These are phyloP conservation scores for Blastobasis lacticolella DNA, from an alignment of 2,888 invertebrate genomes.

Conservation along the genomic window DNA sequence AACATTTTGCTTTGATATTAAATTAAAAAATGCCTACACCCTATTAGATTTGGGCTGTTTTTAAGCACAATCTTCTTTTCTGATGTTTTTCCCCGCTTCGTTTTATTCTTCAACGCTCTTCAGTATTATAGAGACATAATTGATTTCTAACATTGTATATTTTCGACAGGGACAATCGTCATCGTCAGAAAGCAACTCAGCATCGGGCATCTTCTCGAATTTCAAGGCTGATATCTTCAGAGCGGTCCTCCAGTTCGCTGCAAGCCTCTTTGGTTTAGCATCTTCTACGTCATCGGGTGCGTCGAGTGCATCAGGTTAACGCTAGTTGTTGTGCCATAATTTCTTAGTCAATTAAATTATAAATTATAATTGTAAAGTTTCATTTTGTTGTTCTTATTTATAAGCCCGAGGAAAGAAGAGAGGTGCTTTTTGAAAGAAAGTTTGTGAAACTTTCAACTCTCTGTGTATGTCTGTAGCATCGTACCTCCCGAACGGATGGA, in stretches of 20 bases:
- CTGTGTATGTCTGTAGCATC: too few relatives aligned
- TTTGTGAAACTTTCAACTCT: too few relatives aligned
- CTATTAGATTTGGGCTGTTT: background rate
- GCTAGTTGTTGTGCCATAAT: constrained; percentile 19
- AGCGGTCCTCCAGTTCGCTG: constrained; percentile 47
- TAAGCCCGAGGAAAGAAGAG: too few relatives aligned
- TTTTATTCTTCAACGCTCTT: too few relatives aligned
- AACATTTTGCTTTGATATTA: too few relatives aligned
- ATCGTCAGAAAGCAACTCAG: too few relatives aligned
- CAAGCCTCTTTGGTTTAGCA: constrained; percentile 43
- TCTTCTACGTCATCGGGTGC: constrained; percentile 34
- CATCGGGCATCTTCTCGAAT: constrained; percentile 26
- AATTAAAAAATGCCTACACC: too few relatives aligned
- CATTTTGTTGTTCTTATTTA: background rate
- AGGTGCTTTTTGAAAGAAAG: too few relatives aligned
- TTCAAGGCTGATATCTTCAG: constrained; percentile 52
- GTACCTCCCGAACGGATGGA: too few relatives aligned
- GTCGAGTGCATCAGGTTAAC: constrained; percentile 17
- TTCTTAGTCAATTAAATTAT: background rate
- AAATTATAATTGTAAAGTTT: background rate
- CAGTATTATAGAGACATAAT: too few relatives aligned
- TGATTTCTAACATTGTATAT: too few relatives aligned
- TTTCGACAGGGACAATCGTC: too few relatives aligned
- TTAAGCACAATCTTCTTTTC: background rate
- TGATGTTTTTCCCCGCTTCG: background rate